Evolutionary conservation across 2,888 invertebrate species (phyloP).

Genomic region (Drosophila quinaria): DNA sequence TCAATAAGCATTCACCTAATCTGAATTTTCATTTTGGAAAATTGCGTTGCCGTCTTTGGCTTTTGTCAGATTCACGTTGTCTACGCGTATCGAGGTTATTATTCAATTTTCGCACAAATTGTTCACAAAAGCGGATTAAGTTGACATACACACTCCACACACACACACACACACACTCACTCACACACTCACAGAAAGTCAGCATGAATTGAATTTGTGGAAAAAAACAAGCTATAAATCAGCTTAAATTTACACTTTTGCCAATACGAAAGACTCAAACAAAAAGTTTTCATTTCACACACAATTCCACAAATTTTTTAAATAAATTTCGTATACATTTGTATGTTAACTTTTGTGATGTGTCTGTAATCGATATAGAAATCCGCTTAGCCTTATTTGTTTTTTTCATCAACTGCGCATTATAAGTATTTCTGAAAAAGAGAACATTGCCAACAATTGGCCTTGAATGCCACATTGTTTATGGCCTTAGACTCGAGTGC

Average conservation of each 20-base stretch:
- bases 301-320: constrained; percentile 10
- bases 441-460: constrained; percentile 22
- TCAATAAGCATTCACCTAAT: constrained; percentile 57
- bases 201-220: constrained; percentile 21
- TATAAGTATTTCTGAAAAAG: constrained; percentile 13
- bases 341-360: background rate
- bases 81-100: constrained; percentile 54
- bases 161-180: background rate
- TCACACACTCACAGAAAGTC: background rate
- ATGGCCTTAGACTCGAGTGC: constrained; percentile 1
- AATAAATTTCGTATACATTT: background rate
- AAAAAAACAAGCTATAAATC: constrained; percentile 60
- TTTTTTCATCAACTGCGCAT: constrained; percentile 24
- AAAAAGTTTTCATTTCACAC: constrained; percentile 25
- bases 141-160: constrained; percentile 28
- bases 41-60: constrained; percentile 31
- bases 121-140: constrained; percentile 70
- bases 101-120: constrained; percentile 74
- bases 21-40: constrained; percentile 49
- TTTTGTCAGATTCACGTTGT: constrained; percentile 42
- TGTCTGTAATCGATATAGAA: constrained; percentile 55
- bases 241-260: constrained; percentile 64
- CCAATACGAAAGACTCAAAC: constrained; percentile 17
- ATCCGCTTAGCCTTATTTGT: constrained; percentile 56
- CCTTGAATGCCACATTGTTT: constrained; percentile 11